These are phyloP conservation scores for Lophius piscatorius DNA, from an alignment of 2,113 vertebrate species.

Conservation along the genomic window DNA sequence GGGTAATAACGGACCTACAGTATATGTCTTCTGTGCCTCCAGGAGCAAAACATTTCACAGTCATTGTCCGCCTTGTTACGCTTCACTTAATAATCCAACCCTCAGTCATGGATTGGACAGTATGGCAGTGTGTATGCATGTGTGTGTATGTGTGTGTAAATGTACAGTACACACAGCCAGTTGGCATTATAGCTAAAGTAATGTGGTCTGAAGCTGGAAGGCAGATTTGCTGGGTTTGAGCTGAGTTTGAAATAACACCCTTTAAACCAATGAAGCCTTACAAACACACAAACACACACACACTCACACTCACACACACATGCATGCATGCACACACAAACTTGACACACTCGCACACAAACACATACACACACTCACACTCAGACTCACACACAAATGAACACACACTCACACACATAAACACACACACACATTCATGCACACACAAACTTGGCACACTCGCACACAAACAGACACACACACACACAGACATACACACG, in stretches of 20 bases:
- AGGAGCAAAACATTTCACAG: constrained; percentile 62
- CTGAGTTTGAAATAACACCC: constrained; percentile 62
- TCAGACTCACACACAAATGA: constrained; percentile 2
- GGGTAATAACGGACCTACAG: constrained; percentile 64
- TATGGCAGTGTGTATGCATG: constrained; percentile 35
- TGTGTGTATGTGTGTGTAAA: constrained; percentile 21
- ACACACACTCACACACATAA: constrained; percentile 1
- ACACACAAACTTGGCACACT: not conserved
- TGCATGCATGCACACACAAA: not conserved
- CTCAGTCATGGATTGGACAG: constrained; percentile 44
- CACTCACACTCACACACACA: constrained; percentile 19
- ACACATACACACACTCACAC: constrained; percentile 15
- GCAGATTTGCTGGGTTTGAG: constrained; percentile 57
- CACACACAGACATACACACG: not conserved
- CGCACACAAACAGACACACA: not conserved
- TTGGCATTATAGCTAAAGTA: constrained; percentile 41
- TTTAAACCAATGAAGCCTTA: constrained; percentile 32
- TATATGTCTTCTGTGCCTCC: constrained; percentile 65
- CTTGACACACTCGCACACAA: not conserved
- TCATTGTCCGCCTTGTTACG: constrained; percentile 63
- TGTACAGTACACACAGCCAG: constrained; percentile 6
- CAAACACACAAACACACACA: not conserved
- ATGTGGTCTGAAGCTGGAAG: constrained; percentile 47
- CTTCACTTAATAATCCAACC: constrained; percentile 64
- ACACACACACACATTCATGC: constrained; percentile 5